These are phyloP conservation scores for Oryzias celebensis DNA, from an alignment of 2,113 vertebrate genomes.

Conservation along the genomic window DNA sequence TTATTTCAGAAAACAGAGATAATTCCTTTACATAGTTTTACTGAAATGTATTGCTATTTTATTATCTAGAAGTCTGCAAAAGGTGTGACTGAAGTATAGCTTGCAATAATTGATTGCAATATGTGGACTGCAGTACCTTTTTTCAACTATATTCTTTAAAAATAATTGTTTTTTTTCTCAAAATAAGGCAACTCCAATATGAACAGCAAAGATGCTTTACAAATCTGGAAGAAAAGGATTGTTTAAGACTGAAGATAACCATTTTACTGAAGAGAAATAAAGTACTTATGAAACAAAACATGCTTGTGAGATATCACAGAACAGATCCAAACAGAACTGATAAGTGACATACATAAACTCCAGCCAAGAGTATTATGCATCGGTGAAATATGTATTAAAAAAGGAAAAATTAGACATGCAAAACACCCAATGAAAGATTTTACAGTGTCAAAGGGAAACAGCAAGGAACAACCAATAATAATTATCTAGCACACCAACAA, in stretches of 20 bases:
- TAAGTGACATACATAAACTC: conserved; percentile 62
- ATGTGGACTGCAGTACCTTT: not conserved
- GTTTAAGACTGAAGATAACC: conserved; percentile 1
- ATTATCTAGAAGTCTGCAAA: no score
- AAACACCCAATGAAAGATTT: conserved; percentile 47
- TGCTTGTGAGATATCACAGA: conserved; percentile 54
- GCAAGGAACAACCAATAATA: conserved; percentile 56
- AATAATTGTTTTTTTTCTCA: not conserved
- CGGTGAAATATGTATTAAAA: conserved; percentile 52
- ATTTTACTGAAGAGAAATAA: conserved; percentile 13
- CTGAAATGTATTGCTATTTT: no score
- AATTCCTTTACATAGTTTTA: no score
- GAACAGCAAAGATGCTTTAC: conserved; percentile 1
- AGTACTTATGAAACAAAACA: conserved; percentile 30
- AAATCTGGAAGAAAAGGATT: not conserved
- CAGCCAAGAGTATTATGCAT: conserved; percentile 60
- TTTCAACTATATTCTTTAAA: not conserved
- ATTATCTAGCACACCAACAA: conserved; percentile 68
- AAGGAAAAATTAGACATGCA: conserved; percentile 51
- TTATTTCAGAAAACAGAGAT: no score
- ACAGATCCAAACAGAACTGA: conserved; percentile 35
- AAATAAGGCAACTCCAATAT: conserved; percentile 19
- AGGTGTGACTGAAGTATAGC: no score
- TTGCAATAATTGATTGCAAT: not conserved
- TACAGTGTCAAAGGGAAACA: conserved; percentile 48